Percentiles rank a stretch among this genome's conserved stretches.
Evolutionary conservation across 2,888 invertebrate genomes (phyloP).

Genomic region (Steromphala cineraria): DNA sequence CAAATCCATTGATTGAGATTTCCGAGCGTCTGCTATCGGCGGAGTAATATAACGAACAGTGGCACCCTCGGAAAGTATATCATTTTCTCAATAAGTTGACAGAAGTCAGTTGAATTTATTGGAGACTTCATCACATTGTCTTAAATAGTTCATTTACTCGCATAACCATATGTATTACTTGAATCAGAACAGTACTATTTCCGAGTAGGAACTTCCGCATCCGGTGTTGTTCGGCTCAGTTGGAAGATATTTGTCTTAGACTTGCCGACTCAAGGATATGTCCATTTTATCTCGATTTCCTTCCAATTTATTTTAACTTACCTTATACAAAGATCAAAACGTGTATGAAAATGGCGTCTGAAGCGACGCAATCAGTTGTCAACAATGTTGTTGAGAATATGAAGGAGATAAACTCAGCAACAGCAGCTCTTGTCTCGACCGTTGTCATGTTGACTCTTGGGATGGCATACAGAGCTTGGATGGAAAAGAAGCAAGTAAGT

Average conservation of each 20-base stretch:
- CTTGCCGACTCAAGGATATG: no score
- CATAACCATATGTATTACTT: neutral
- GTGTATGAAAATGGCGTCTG: neutral
- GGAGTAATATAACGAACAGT: neutral
- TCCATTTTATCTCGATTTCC: no score
- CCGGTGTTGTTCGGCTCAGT: neutral
- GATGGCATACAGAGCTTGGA: conserved; percentile 18
- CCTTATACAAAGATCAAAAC: neutral
- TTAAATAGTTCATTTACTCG: no score
- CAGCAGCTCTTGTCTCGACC: conserved; percentile 31
- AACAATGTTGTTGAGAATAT: conserved; percentile 20
- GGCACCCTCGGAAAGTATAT: no score
- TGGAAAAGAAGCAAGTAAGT: conserved; percentile 18
- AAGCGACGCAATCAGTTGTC: neutral
- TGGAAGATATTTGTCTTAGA: no score
- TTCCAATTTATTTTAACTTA: no score
- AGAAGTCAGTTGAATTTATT: no score
- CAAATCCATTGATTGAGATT: neutral
- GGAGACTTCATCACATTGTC: no score
- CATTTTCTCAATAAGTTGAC: no score
- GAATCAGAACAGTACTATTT: neutral
- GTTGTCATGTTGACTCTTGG: conserved; percentile 27
- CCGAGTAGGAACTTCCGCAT: neutral
- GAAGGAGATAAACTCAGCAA: conserved; percentile 26
- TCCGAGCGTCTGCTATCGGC: neutral